Evolutionary conservation across 2,888 invertebrate species (phyloP).

Genomic region (Sphecodes monilicornis): DNA sequence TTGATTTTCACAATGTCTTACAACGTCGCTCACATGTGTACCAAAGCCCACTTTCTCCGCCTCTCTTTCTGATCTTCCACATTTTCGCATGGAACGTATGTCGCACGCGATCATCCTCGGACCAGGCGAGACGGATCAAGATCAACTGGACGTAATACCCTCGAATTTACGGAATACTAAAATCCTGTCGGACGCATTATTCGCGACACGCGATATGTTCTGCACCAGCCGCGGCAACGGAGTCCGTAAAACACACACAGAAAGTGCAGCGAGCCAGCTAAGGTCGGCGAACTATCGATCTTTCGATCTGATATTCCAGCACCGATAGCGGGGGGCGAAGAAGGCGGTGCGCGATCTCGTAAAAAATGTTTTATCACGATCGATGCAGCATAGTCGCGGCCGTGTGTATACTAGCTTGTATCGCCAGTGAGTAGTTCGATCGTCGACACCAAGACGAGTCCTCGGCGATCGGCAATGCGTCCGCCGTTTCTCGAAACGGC

Average conservation of each 20-base stretch:
- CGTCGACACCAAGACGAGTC: constrained; percentile 28
- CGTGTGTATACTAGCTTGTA: constrained; percentile 14
- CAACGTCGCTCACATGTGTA: no score
- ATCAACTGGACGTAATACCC: constrained; percentile 30
- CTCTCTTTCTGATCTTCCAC: no score
- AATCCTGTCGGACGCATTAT: constrained; percentile 24
- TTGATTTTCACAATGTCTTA: no score
- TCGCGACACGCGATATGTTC: constrained; percentile 33
- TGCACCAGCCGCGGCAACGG: neutral
- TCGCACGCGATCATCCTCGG: neutral
- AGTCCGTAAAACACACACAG: constrained; percentile 41
- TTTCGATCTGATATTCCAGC: constrained; percentile 42
- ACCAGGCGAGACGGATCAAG: constrained; percentile 25
- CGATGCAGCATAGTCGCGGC: neutral
- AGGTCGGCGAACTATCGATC: constrained; percentile 57
- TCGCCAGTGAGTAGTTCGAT: constrained; percentile 31
- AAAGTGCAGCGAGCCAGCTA: constrained; percentile 11
- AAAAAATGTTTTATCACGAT: constrained; percentile 32
- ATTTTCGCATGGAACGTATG: no score
- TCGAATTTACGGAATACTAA: constrained; percentile 23
- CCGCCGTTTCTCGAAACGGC: neutral
- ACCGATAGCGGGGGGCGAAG: neutral
- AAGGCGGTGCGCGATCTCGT: constrained; percentile 4
- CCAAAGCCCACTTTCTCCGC: no score
- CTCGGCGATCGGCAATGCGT: neutral